These are phyloP conservation scores for Scaptomyza reducta DNA, from an alignment of 2,888 invertebrate species.

Conservation along the genomic window DNA sequence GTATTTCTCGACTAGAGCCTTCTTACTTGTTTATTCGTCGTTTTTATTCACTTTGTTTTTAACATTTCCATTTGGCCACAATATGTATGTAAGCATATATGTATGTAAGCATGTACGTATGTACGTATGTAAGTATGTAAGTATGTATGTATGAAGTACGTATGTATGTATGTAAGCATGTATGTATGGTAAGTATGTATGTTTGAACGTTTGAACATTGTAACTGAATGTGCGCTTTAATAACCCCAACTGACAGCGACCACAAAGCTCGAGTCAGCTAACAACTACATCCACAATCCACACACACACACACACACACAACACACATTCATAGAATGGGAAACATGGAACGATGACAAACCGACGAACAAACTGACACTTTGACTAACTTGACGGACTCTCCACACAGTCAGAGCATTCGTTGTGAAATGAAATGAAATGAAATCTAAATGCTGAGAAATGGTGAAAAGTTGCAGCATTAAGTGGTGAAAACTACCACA, in stretches of 20 bases:
- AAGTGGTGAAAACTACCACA: conserved; percentile 62
- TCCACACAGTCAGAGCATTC: conserved; percentile 9
- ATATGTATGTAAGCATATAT: conserved; percentile 1
- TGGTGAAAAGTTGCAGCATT: conserved; percentile 70
- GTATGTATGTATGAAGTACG: too few species aligned
- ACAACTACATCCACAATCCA: conserved; percentile 36
- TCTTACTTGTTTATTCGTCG: too few species aligned
- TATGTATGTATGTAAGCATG: too few species aligned
- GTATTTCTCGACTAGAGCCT: too few species aligned
- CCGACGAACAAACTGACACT: neutral
- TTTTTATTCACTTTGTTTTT: conserved; percentile 19
- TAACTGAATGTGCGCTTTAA: conserved; percentile 67
- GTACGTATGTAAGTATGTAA: too few species aligned
- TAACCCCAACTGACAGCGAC: conserved; percentile 54
- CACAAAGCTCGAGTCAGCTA: conserved; percentile 44
- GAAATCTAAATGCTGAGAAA: conserved; percentile 62
- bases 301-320: conserved; percentile 18
- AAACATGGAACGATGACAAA: conserved; percentile 50
- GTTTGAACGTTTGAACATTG: too few species aligned
- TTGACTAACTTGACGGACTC: conserved; percentile 2
- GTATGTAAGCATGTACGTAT: too few species aligned
- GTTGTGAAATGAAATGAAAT: conserved; percentile 51
- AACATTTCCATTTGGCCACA: conserved; percentile 25
- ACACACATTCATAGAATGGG: conserved; percentile 59
- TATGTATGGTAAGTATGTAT: too few species aligned